Evolutionary conservation across 2,888 invertebrate genomes (phyloP).

Genomic region (Acrobeloides nanus): DNA sequence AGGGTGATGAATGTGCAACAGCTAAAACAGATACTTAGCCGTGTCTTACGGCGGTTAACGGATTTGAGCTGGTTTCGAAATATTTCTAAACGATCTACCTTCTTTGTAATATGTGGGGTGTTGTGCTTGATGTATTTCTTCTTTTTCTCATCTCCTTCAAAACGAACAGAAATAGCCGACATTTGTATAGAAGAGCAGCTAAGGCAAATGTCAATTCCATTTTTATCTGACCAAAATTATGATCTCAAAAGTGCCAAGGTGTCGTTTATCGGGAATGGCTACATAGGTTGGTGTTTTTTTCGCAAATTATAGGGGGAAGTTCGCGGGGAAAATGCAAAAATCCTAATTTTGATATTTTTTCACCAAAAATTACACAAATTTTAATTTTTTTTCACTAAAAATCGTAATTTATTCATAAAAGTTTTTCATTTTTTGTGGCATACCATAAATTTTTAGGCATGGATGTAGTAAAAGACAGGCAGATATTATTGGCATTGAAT

Average conservation of each 20-base stretch:
- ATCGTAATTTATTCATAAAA: too few relatives aligned
- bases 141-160: constrained; percentile 5
- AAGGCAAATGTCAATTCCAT: not conserved
- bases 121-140: constrained; percentile 16
- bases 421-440: too few relatives aligned
- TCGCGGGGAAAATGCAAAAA: too few relatives aligned
- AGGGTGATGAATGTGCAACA: too few relatives aligned
- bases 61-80: constrained; percentile 1
- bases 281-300: too few relatives aligned
- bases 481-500: constrained; percentile 7
- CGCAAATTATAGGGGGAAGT: too few relatives aligned
- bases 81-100: constrained; percentile 7
- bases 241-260: constrained; percentile 16
- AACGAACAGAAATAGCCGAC: constrained; percentile 3
- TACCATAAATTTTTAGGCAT: too few relatives aligned
- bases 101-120: constrained; percentile 11
- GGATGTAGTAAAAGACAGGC: constrained; percentile 21
- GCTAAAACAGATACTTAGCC: too few relatives aligned
- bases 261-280: constrained; percentile 44
- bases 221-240: too few relatives aligned
- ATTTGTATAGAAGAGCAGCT: constrained; percentile 19
- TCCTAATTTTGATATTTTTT: too few relatives aligned
- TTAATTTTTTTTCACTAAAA: too few relatives aligned
- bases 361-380: too few relatives aligned
- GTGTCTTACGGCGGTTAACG: constrained; percentile 1